Base-by-base conservation (phyloP, 2,113 vertebrate genomes). In the Acanthisitta chloris region DNA sequence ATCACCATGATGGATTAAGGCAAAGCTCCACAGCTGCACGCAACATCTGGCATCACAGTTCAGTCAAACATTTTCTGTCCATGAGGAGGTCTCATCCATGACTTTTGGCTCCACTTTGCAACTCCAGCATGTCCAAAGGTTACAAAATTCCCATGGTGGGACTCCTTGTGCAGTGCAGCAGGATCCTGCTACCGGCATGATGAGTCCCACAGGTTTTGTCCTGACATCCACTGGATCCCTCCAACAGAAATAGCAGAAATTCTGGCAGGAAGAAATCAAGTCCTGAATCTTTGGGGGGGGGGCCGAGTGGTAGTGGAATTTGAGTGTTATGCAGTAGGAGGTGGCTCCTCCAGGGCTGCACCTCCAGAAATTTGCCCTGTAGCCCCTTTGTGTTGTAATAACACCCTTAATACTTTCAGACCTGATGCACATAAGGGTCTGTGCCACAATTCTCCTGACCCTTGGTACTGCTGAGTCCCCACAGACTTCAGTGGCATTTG, bases 41-140 rank as follows among this genome's bases (percentile, higher is more conserved):
- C 67, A 69, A 14, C 91, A 93, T 86, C 91, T 95, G 94, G 80
- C 66, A 58, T 73, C 70, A 17, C 49, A 33, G 46, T 76, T 85
- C 45, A 0, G 4, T 43, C 52, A 33, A 28, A 38, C 64, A 10
- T 74, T 62, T 85, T 83, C 81, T 45, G 46, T 36, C 86, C 93
- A 4, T 36, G 26, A 48, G 58, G 65, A 81, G 42, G 16, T 80
- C 73, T 88, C 15, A 0, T 52, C 78, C 17, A 3, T 61, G 86
- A 40, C 45, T 94, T 80, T 10, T 94, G 78, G 65, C 78, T 94
- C 66, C 33, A 7, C 29, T 92, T 51, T 55, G 38, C 40, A 62
- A 65, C 78, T 72, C 54, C 36, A 28, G 1, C 8, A 5, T 14
- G 48, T 65, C 52, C 93, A 71, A 40, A 94, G 82, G 82, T 91